Conservation (phyloP, 1,140 invertebrate genomes). For the Hormaphis cornu region DNA sequence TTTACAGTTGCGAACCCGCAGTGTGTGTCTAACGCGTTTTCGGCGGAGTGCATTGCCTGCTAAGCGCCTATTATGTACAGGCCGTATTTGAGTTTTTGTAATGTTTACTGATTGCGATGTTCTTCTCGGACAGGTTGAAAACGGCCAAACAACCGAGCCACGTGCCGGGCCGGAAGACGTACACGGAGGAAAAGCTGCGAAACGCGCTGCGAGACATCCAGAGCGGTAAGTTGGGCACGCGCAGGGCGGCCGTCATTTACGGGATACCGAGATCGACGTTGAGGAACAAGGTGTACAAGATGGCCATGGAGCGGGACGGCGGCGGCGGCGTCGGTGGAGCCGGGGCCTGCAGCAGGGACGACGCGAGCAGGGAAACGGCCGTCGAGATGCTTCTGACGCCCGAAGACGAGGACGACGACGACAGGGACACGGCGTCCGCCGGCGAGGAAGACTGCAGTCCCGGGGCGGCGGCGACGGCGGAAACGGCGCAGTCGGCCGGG, state of each 20-base stretch:
- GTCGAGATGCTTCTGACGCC: constrained; percentile 34
- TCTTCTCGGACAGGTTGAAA: constrained; percentile 48
- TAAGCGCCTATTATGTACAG: not conserved
- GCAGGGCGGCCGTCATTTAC: constrained; percentile 85
- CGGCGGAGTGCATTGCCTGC: not conserved
- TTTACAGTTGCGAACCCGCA: too few species aligned
- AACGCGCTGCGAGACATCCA: constrained; percentile 84
- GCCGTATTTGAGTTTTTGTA: too few species aligned
- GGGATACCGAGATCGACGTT: constrained; percentile 90
- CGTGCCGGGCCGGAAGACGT: constrained; percentile 56
- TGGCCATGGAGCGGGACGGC: constrained; percentile 58
- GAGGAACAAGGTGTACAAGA: constrained; percentile 86
- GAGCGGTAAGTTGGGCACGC: constrained; percentile 79
- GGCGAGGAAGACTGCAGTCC: constrained; percentile 57
- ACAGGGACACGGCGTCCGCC: constrained; percentile 47
- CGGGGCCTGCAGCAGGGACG: constrained; percentile 36
- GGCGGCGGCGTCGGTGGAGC: constrained; percentile 42
- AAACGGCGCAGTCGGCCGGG: not conserved
- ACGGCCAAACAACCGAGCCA: constrained; percentile 48
- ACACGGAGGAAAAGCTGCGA: constrained; percentile 85
- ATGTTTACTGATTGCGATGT: too few species aligned
- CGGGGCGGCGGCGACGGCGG: constrained; percentile 38
- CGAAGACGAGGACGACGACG: constrained; percentile 48
- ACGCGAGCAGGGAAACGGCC: not conserved
- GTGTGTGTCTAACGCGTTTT: too few species aligned